Base-by-base conservation (phyloP, 2,797 vertebrate species). In the Amblyopsis hoosieri region DNA sequence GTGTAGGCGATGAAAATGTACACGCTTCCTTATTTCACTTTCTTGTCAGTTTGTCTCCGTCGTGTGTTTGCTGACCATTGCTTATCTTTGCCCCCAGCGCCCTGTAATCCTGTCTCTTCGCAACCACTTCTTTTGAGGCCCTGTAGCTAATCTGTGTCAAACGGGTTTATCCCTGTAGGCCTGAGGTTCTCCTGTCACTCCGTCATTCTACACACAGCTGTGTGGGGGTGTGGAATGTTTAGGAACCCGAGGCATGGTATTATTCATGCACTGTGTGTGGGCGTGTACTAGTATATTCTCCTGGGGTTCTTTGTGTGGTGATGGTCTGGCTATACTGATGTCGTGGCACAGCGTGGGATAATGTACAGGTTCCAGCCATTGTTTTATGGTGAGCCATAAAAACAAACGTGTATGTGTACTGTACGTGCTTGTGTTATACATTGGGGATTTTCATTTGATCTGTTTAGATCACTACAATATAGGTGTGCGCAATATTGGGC, bases 111-210 rank as follows among this genome's bases (percentile, higher is more conserved):
- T 62, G 59, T 80, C 62, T 67, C 45, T 76, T 61, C 59, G 12
- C 23, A n/a, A 52, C 29, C 63, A 2, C 51, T 72, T 80, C n/a
- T 64, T 64, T 63, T 9, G 11, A 65, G 50, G 45, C 31, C 37
- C 59, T 62, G 54, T 65, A 63, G 42, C 60, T 87, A 77, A 84
- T 85, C 82, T 45, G 0, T 77, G 74, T 69, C 62, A 64, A 60
- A 52, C 70, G 66, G 65, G 71, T n/a, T 81, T 78, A 80, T 65
- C 71, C 56, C 31, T 70, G 67, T 82, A 62, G 61, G 60, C 12
- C 1, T 45, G 64, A n/a, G 13, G 52, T 19, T 71, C 62, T 67
- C 55, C 49, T 64, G 51, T 54, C 71, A 45, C 71, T 42, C 51
- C 71, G 47, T 33, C 56, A 17, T 47, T 52, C 42, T 51, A 42